phyloP scores from a whole-genome alignment of 2,888 invertebrate species.

The Scaeva pyrastri region DNA sequence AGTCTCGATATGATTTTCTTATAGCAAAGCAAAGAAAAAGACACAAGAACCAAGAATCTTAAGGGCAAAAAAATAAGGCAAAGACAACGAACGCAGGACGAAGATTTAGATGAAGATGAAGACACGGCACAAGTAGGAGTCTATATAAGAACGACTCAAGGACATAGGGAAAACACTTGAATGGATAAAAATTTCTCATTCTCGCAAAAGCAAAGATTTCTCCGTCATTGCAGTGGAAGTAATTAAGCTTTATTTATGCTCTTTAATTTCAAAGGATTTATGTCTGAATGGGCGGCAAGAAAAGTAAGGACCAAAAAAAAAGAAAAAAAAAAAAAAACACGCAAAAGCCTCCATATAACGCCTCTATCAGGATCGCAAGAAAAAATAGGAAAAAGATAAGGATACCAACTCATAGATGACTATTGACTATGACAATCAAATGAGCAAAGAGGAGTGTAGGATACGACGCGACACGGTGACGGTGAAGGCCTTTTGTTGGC shows the following conservation, averaged over 20 bases:
- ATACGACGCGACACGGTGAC: too few species aligned
- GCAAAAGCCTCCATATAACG: constrained; percentile 17
- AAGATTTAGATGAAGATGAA: background rate
- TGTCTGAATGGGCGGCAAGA: constrained; percentile 6
- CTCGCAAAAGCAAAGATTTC: constrained; percentile 51
- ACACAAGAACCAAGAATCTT: background rate
- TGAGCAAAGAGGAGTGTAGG: constrained; percentile 9
- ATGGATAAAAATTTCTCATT: constrained; percentile 57
- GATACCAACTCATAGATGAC: constrained; percentile 14
- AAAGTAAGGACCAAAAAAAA: background rate
- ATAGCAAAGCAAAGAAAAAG: background rate
- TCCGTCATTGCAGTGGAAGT: constrained; percentile 74
- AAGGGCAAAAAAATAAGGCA: constrained; percentile 20
- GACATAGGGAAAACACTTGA: constrained; percentile 35
- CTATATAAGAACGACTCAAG: background rate
- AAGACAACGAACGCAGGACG: background rate
- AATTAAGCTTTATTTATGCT: constrained; percentile 75
- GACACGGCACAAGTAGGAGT: background rate
- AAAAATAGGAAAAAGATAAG: background rate
- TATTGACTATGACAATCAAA: constrained; percentile 26
- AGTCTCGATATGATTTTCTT: constrained; percentile 26
- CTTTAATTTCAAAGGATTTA: constrained; percentile 67
- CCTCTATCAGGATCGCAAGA: constrained; percentile 2
- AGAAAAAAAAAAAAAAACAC: background rate
- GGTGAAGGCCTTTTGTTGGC: too few species aligned